Percentiles rank a stretch among this genome's conserved stretches.
Evolutionary conservation across 2,113 vertebrate genomes (phyloP).

Genomic region (Sapajus apella): DNA sequence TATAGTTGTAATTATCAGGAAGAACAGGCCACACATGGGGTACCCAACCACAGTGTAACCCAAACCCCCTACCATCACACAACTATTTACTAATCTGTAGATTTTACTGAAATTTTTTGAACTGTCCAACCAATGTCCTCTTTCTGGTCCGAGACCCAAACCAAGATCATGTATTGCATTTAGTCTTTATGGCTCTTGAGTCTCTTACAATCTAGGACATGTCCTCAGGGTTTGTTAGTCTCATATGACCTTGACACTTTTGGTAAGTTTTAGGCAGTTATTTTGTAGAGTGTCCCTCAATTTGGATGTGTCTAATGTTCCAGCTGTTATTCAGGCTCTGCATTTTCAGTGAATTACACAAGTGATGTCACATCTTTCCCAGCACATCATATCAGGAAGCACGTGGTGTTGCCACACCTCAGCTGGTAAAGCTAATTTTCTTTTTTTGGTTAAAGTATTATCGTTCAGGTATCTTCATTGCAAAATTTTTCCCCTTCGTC

Average conservation of each 20-base stretch:
- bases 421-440: neutral
- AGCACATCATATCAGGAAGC: neutral
- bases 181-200: neutral
- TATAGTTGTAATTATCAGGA: neutral
- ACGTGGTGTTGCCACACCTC: neutral
- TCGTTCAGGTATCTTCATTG: neutral
- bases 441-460: neutral
- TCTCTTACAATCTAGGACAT: neutral
- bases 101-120: neutral
- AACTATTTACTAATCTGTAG: neutral
- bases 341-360: neutral
- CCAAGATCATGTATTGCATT: neutral
- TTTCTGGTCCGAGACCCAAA: neutral
- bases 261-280: neutral
- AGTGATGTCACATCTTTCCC: neutral
- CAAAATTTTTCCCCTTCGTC: neutral
- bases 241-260: neutral
- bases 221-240: neutral
- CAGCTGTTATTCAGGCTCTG: neutral
- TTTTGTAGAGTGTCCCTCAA: neutral
- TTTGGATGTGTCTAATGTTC: neutral
- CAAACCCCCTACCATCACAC: neutral
- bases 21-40: no score
- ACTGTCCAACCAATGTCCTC: neutral
- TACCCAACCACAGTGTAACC: neutral